Conservation (phyloP, 2,113 vertebrate genomes). For the Oophaga pumilio region DNA sequence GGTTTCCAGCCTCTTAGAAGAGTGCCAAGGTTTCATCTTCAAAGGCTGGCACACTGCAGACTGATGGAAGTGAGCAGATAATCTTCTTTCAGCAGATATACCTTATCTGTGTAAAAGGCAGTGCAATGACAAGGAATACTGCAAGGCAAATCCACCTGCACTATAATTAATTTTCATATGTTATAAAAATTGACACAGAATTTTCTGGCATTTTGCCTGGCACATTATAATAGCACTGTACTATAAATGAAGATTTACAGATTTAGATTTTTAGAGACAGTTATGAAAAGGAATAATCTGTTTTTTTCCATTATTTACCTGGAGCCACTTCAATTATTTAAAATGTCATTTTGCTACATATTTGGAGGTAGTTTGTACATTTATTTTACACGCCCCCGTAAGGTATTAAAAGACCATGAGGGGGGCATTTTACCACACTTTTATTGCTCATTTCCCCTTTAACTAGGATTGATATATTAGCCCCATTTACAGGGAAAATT, state of each 20-base stretch:
- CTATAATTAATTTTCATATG: background rate
- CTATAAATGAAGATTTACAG: background rate
- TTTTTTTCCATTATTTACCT: background rate
- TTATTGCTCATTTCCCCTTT: no score
- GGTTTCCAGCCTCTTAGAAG: background rate
- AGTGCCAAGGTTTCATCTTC: constrained; percentile 5
- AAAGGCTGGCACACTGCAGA: background rate
- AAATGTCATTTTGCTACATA: background rate
- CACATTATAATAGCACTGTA: background rate
- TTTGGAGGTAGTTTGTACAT: background rate
- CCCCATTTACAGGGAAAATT: no score
- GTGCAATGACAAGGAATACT: constrained; percentile 5
- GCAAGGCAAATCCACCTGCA: background rate
- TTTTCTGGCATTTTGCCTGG: background rate
- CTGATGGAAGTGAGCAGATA: background rate
- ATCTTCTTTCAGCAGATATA: background rate
- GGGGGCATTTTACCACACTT: no score
- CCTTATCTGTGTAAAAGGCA: background rate
- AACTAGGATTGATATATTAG: no score
- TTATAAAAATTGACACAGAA: background rate
- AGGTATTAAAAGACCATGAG: no score
- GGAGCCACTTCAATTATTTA: background rate
- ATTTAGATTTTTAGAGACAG: background rate
- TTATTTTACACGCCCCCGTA: background rate
- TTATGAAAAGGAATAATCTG: background rate